Evolutionary conservation across 2,888 invertebrate species (phyloP).

Genomic region (Chymomyza amoena): DNA sequence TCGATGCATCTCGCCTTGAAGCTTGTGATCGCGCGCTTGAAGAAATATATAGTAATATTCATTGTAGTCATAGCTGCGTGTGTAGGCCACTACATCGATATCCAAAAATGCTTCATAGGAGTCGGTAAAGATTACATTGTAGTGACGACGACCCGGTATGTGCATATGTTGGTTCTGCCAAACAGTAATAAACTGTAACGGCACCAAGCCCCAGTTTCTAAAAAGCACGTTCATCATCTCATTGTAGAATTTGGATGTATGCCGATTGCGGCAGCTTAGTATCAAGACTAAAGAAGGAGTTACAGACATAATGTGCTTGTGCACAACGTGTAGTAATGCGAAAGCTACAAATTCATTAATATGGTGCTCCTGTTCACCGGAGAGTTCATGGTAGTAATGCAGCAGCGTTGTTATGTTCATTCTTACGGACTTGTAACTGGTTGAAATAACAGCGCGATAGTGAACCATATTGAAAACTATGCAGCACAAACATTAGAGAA

Average conservation of each 20-base stretch:
- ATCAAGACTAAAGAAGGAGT: constrained; percentile 60
- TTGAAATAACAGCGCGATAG: not conserved
- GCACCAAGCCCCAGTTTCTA: constrained; percentile 47
- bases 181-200: constrained; percentile 59
- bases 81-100: constrained; percentile 54
- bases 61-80: constrained; percentile 55
- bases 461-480: not conserved
- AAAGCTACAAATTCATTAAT: constrained; percentile 59
- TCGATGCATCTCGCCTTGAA: constrained; percentile 52
- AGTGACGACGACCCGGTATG: constrained; percentile 49
- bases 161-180: not conserved
- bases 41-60: constrained; percentile 73
- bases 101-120: constrained; percentile 66
- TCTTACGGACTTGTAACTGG: not conserved
- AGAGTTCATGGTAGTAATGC: constrained; percentile 43
- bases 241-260: constrained; percentile 63
- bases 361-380: constrained; percentile 52
- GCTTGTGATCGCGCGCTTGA: constrained; percentile 50
- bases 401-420: constrained; percentile 63
- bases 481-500: not conserved
- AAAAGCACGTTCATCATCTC: constrained; percentile 59
- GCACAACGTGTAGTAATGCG: constrained; percentile 60
- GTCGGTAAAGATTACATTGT: constrained; percentile 62
- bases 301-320: constrained; percentile 49
- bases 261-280: constrained; percentile 50